Evolutionary conservation across 2,888 invertebrate species (phyloP), one percentile per base, ranked within the genome.

Genomic region (Tetranychus piercei): DNA sequence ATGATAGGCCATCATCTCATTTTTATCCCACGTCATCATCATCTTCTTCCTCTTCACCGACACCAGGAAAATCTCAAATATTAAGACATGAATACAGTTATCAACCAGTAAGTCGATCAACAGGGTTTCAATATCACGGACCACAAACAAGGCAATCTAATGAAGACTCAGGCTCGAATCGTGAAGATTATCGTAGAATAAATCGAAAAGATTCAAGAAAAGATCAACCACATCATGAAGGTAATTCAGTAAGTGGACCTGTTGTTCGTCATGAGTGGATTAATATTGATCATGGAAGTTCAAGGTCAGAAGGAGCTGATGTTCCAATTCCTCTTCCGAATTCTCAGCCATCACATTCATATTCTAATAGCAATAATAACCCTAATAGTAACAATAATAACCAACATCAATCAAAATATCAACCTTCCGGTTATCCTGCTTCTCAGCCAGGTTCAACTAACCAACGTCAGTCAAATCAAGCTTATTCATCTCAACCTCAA

Each of bases 21-120:
- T 20, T 22, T 23, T 69, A 22, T 67, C 20, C 34, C 69, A 69
- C 67, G n/a, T 67, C 67, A 9, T 67, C 67, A n/a, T n/a, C 67
- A n/a, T 67, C 23, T 3, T 67, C 23, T 67, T 22, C 67, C n/a
- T 22, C 67, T 22, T 22, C 23, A 20, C 22, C 22, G 18, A 20
- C 69, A 7, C 20, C 20, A 20, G 5, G 5, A 22, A 23, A 20
- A 69, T 69, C 34, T 20, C 22, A 23, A 23, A 15, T 69, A 11
- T 6, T 69, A 23, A 69, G 20, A 67, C 23, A 22, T 67, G 69
- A 69, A 23, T 69, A 69, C 34, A 67, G 20, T 55, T 55, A 55
- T 15, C 55, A 55, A 55, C 55, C 55, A 55, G 55, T 15, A 55
- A 15, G 55, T 55, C 9, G 55, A 55, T 55, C 55, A 55, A 55